A percentile compares a stretch with the other conserved stretches of the same genome.
Evolutionary conservation across 2,888 invertebrate species (phyloP).

Genomic region (Rosalia funebris): DNA sequence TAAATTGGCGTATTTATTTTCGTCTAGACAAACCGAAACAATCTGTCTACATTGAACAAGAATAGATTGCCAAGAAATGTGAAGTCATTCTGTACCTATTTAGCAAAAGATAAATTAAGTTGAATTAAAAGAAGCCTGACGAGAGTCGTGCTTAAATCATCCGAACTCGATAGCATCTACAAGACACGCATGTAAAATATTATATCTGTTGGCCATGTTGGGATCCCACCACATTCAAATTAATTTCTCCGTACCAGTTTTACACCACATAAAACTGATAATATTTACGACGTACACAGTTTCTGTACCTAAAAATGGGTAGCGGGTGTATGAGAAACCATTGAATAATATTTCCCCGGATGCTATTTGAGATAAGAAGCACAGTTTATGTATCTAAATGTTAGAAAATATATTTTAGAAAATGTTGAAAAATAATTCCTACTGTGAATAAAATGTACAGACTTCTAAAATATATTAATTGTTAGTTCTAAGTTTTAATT

Average conservation of each 20-base stretch:
- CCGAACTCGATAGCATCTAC: slow-evolving; percentile 30
- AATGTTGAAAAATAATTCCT: too few species aligned
- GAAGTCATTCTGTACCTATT: slow-evolving; percentile 40
- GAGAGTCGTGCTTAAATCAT: slow-evolving; percentile 30
- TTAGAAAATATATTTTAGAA: too few species aligned
- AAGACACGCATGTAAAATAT: slow-evolving; percentile 30
- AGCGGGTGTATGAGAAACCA: neutral
- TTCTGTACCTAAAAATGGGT: slow-evolving; percentile 5
- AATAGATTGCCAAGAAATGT: slow-evolving; percentile 41
- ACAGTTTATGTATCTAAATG: too few species aligned
- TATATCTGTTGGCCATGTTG: slow-evolving; percentile 28
- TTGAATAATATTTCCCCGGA: neutral
- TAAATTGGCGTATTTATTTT: slow-evolving; percentile 39
- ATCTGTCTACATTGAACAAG: slow-evolving; percentile 40
- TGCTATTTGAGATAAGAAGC: too few species aligned
- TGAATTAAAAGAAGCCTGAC: slow-evolving; percentile 29
- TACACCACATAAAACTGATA: slow-evolving; percentile 3
- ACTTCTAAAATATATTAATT: too few species aligned
- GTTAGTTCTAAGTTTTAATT: too few species aligned
- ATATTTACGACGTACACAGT: slow-evolving; percentile 8
- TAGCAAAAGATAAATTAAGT: slow-evolving; percentile 33
- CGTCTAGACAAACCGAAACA: slow-evolving; percentile 38
- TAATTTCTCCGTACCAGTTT: slow-evolving; percentile 12
- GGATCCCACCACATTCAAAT: slow-evolving; percentile 26
- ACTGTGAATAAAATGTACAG: too few species aligned